Evolutionary conservation across 2,113 vertebrate species (phyloP).

Genomic region (Podilymbus podiceps): DNA sequence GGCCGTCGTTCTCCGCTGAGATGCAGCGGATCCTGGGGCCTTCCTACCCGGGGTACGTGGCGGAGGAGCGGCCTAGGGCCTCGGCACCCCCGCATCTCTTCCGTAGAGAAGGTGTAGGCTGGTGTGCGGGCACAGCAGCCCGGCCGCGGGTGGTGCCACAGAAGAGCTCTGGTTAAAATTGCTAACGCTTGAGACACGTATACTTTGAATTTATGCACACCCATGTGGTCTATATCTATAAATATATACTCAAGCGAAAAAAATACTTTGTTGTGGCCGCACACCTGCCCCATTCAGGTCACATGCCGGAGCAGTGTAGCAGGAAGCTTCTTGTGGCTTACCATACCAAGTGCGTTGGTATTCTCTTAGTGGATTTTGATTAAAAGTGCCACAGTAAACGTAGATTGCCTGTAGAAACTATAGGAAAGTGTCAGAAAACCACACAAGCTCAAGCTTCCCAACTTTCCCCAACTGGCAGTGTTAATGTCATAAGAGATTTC

Average conservation of each 20-base stretch:
- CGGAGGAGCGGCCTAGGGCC: not conserved
- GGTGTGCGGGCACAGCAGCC: too few relatives aligned
- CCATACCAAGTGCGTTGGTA: accelerated
- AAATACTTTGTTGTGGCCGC: not conserved
- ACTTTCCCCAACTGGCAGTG: accelerated
- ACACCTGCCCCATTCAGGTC: accelerated
- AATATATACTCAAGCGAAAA: not conserved
- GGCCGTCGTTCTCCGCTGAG: not conserved
- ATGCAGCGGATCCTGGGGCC: not conserved
- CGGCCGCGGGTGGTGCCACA: accelerated
- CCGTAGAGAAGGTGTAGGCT: too few relatives aligned
- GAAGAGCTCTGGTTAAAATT: not conserved
- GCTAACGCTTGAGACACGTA: accelerated
- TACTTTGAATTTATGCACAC: accelerated
- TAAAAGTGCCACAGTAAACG: accelerated
- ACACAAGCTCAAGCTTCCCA: not conserved
- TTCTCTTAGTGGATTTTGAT: not conserved
- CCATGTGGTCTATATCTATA: too few relatives aligned
- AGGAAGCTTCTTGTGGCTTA: too few relatives aligned
- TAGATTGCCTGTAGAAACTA: accelerated
- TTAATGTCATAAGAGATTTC: not conserved
- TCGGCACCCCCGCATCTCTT: too few relatives aligned
- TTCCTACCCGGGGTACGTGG: not conserved
- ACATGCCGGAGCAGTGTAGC: accelerated
- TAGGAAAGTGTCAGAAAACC: not conserved